Evolutionary conservation across 2,113 vertebrate species (phyloP).

Genomic region (Gorilla gorilla): DNA sequence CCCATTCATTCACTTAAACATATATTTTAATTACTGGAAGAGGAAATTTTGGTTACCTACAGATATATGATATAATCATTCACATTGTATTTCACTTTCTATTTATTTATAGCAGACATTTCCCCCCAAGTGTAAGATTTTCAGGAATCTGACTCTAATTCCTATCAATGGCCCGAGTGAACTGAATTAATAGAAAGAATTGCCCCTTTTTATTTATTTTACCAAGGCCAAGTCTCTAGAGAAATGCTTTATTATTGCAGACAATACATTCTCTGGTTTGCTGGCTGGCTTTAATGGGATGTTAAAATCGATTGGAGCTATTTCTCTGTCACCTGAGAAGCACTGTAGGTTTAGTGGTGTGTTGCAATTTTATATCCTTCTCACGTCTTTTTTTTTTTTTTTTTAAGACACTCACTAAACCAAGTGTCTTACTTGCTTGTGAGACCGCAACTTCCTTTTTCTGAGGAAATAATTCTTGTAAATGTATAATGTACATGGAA

Average conservation of each 20-base stretch:
- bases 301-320: slow-evolving; percentile 63
- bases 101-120: neutral
- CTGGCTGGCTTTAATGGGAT: slow-evolving; percentile 69
- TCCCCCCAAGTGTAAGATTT: neutral
- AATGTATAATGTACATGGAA: slow-evolving; percentile 67
- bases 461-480: slow-evolving; percentile 68
- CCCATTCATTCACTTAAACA: neutral
- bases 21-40: neutral
- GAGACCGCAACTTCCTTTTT: slow-evolving; percentile 62
- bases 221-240: slow-evolving; percentile 55
- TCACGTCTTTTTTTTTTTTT: neutral
- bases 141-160: slow-evolving; percentile 58
- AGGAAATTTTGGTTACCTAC: neutral
- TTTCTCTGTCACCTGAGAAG: slow-evolving; percentile 70
- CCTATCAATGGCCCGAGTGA: slow-evolving; percentile 56
- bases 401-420: slow-evolving; percentile 13
- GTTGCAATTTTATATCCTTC: slow-evolving; percentile 40
- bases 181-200: slow-evolving; percentile 69
- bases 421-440: slow-evolving; percentile 47
- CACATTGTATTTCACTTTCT: neutral
- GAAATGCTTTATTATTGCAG: slow-evolving; percentile 55
- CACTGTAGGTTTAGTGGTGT: slow-evolving; percentile 55
- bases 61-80: neutral
- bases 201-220: slow-evolving; percentile 69
- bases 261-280: slow-evolving; percentile 47